Evolutionary conservation across 2,113 vertebrate species (phyloP).

Genomic region (Halichoerus grypus): DNA sequence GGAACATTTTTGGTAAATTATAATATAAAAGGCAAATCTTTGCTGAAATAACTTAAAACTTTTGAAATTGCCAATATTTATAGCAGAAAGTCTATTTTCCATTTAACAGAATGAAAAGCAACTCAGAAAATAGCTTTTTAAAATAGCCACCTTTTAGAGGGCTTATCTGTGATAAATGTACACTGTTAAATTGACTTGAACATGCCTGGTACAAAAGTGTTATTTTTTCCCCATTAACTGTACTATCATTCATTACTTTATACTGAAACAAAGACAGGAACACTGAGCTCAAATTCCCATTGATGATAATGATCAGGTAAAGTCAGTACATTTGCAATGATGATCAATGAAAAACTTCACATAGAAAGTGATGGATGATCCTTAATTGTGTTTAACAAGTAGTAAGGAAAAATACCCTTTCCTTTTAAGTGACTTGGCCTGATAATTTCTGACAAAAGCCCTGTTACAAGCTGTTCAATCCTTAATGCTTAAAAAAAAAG

Average conservation of each 20-base stretch:
- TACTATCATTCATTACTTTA: conserved; percentile 46
- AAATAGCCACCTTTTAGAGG: background rate
- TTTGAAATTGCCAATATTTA: conserved; percentile 19
- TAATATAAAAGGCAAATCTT: conserved; percentile 22
- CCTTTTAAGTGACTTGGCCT: conserved; percentile 49
- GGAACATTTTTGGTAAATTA: background rate
- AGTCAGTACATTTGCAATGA: conserved; percentile 4
- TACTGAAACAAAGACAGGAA: conserved; percentile 60
- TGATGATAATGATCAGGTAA: conserved; percentile 49
- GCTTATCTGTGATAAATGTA: conserved; percentile 52
- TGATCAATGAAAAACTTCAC: conserved; percentile 51
- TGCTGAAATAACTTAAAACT: conserved; percentile 39
- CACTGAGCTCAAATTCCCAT: conserved; percentile 48
- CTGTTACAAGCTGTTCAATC: background rate
- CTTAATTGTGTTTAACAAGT: conserved; percentile 50
- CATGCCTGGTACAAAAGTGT: background rate
- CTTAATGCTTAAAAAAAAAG: conserved; percentile 4
- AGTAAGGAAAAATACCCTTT: conserved; percentile 54
- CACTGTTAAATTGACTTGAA: conserved; percentile 56
- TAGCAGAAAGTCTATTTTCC: background rate
- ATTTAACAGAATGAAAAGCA: conserved; percentile 24
- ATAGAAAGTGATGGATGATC: conserved; percentile 27
- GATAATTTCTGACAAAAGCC: conserved; percentile 13
- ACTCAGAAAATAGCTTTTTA: conserved; percentile 6
- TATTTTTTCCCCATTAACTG: background rate